These are phyloP conservation scores for Drosophila melanica DNA, from an alignment of 1,140 invertebrate genomes.

Conservation along the genomic window DNA sequence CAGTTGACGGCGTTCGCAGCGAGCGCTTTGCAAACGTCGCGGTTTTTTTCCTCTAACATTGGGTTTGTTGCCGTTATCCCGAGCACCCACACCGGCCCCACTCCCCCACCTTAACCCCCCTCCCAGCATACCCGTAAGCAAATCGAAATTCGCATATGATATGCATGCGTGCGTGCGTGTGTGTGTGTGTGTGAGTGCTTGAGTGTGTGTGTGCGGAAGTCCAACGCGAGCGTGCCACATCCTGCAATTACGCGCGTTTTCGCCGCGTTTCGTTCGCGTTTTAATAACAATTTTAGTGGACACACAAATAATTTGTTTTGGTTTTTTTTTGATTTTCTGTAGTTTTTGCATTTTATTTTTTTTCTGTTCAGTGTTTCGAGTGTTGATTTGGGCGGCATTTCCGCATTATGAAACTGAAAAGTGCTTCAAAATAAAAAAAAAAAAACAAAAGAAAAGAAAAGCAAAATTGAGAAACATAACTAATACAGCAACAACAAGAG, in stretches of 20 bases:
- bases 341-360: background rate
- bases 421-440: constrained; percentile 40
- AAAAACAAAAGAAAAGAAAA: constrained; percentile 30
- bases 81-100: background rate
- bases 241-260: constrained; percentile 45
- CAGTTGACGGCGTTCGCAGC: constrained; percentile 69
- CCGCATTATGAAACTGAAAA: constrained; percentile 61
- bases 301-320: constrained; percentile 12
- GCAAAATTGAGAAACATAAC: constrained; percentile 12
- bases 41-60: constrained; percentile 25
- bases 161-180: constrained; percentile 11
- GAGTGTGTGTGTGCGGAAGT: constrained; percentile 20
- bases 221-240: constrained; percentile 20
- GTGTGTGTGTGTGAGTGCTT: constrained; percentile 10
- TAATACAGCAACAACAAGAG: constrained; percentile 31
- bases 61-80: constrained; percentile 17
- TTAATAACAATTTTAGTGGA: constrained; percentile 19
- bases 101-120: background rate
- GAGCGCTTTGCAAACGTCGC: constrained; percentile 69
- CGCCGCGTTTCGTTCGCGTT: constrained; percentile 29
- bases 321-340: constrained; percentile 2
- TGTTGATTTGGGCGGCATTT: constrained; percentile 58
- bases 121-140: constrained; percentile 7
- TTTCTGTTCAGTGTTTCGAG: constrained; percentile 32
- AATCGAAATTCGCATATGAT: background rate